Conservation (phyloP, 2,797 vertebrate species). For the Silurus lanzhouensis region DNA sequence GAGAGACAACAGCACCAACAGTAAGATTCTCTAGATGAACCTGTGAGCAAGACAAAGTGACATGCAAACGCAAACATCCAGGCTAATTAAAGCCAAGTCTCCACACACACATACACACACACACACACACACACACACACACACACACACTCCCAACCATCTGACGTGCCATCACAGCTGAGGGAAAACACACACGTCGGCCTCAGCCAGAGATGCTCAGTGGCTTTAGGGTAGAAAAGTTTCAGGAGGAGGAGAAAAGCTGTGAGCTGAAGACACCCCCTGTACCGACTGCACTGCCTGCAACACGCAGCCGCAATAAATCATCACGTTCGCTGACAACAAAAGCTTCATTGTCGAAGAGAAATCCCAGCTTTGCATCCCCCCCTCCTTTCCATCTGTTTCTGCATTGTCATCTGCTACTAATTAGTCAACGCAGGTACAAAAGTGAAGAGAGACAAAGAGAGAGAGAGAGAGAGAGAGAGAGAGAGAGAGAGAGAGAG, state of each 20-base stretch:
- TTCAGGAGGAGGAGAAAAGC: slow-evolving; percentile 9
- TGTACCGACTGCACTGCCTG: neutral
- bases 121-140: neutral
- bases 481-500: neutral
- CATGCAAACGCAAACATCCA: slow-evolving; percentile 40
- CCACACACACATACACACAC: neutral
- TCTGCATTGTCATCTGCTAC: slow-evolving; percentile 1
- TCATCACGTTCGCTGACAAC: slow-evolving; percentile 14
- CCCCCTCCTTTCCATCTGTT: slow-evolving; percentile 17
- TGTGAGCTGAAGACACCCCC: neutral
- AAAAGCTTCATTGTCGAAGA: neutral
- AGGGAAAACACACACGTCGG: neutral
- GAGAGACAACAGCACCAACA: neutral
- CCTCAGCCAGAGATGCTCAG: neutral
- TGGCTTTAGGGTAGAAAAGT: slow-evolving; percentile 7
- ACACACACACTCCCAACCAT: neutral
- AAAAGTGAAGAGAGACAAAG: neutral
- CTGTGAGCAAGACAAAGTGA: slow-evolving; percentile 10
- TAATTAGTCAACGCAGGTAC: slow-evolving; percentile 4
- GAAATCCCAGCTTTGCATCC: neutral
- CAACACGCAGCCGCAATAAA: slow-evolving; percentile 22
- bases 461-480: neutral
- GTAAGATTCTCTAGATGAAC: neutral
- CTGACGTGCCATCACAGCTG: neutral
- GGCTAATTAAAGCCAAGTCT: slow-evolving; percentile 57